These are phyloP conservation scores for Sylvia atricapilla DNA, from an alignment of 2,113 vertebrate genomes.

Conservation along the genomic window DNA sequence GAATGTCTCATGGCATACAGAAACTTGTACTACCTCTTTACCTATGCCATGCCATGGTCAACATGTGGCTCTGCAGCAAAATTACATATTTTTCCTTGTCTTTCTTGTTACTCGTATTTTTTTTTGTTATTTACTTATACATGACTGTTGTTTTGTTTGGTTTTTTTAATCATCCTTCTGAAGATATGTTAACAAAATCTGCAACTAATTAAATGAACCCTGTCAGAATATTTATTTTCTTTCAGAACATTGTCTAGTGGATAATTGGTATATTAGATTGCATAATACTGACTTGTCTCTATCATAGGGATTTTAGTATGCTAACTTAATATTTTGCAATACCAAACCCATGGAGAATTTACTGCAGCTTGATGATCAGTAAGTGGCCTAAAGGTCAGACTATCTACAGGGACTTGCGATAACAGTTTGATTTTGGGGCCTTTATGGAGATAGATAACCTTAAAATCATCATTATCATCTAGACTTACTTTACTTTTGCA, in stretches of 20 bases:
- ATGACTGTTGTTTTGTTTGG: neutral
- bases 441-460: neutral
- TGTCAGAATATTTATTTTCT: neutral
- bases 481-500: neutral
- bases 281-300: neutral
- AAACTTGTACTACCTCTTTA: neutral
- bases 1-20: neutral
- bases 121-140: neutral
- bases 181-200: neutral
- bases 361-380: neutral
- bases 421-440: neutral
- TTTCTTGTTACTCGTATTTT: accelerated
- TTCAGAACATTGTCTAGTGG: accelerated
- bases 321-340: neutral
- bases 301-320: neutral
- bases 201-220: neutral
- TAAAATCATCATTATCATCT: neutral
- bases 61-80: neutral
- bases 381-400: neutral
- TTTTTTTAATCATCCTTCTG: neutral
- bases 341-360: neutral
- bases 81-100: accelerated
- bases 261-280: neutral
- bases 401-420: neutral
- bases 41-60: accelerated